phyloP scores from a whole-genome alignment of 2,113 vertebrate genomes.

The Anas platyrhynchos region DNA sequence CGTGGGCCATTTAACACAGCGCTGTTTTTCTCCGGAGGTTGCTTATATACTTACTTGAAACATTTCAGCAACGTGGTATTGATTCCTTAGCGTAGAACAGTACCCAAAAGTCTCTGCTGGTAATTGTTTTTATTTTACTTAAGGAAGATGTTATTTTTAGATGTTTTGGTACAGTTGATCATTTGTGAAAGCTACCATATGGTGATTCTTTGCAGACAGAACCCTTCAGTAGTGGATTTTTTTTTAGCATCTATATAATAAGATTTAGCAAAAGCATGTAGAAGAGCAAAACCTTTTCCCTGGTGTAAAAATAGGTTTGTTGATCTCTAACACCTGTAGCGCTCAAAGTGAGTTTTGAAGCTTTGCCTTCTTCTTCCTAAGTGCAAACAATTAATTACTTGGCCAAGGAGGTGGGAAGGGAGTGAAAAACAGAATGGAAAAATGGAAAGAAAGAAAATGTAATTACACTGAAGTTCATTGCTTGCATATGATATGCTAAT shows the following conservation, averaged over 20 bases:
- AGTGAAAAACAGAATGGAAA: not conserved
- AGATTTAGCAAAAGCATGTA: not conserved
- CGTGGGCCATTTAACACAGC: not conserved
- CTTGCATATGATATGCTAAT: not conserved
- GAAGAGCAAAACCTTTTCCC: not conserved
- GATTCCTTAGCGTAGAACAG: slow-evolving; percentile 33
- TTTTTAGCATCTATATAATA: not conserved
- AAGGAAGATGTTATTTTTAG: slow-evolving; percentile 68
- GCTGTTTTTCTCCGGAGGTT: not conserved
- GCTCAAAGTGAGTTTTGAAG: not conserved
- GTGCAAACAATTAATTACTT: not conserved
- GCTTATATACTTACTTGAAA: slow-evolving; percentile 7
- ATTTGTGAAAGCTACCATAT: slow-evolving; percentile 67
- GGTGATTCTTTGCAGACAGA: slow-evolving; percentile 47
- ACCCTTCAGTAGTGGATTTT: slow-evolving; percentile 36
- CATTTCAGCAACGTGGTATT: not conserved
- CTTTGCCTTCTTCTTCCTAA: not conserved
- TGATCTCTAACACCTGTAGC: not conserved
- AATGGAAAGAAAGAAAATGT: not conserved
- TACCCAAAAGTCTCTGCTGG: slow-evolving; percentile 30
- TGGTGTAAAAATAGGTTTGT: not conserved
- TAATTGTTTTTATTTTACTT: slow-evolving; percentile 67
- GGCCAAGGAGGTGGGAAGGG: not conserved
- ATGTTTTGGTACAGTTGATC: slow-evolving; percentile 70
- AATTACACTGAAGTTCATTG: not conserved